These are phyloP conservation scores for Australoheros facetus DNA, from an alignment of 2,797 vertebrate species.

Conservation along the genomic window DNA sequence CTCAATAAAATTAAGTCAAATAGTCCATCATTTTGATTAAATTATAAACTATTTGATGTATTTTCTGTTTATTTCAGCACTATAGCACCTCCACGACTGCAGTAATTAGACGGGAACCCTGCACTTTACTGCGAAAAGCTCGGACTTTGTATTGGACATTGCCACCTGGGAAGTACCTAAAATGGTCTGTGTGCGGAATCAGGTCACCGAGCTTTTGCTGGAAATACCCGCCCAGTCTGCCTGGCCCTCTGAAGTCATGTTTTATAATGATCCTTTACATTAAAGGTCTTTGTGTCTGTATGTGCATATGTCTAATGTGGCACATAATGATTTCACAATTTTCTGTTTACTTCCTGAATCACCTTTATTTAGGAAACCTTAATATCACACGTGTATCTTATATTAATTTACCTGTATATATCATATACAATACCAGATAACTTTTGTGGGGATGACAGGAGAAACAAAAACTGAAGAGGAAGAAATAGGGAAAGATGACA, in stretches of 20 bases:
- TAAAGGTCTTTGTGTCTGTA: background rate
- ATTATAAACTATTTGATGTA: background rate
- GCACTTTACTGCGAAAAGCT: background rate
- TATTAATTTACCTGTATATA: slow-evolving; percentile 76
- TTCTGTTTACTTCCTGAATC: slow-evolving; percentile 61
- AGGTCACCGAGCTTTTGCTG: background rate
- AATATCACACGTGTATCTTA: slow-evolving; percentile 72
- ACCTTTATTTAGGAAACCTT: slow-evolving; percentile 69
- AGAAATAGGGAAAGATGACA: slow-evolving; percentile 30
- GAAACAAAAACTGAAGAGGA: slow-evolving; percentile 4
- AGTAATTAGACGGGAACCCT: background rate
- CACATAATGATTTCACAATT: slow-evolving; percentile 50
- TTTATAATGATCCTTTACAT: background rate
- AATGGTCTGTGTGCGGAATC: background rate
- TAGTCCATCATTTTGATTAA: background rate
- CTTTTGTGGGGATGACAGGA: slow-evolving; percentile 37
- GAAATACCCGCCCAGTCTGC: background rate
- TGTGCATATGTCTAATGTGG: background rate
- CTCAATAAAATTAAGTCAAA: too few species aligned
- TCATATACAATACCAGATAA: slow-evolving; percentile 66
- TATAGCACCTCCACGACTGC: background rate
- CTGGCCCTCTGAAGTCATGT: slow-evolving; percentile 18
- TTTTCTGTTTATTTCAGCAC: too few species aligned
- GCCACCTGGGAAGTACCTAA: background rate
- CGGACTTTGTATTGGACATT: background rate